Evolutionary conservation across 1,140 invertebrate species (phyloP), one percentile per base, ranked within the genome.

Genomic region (Saccostrea cuccullata): DNA sequence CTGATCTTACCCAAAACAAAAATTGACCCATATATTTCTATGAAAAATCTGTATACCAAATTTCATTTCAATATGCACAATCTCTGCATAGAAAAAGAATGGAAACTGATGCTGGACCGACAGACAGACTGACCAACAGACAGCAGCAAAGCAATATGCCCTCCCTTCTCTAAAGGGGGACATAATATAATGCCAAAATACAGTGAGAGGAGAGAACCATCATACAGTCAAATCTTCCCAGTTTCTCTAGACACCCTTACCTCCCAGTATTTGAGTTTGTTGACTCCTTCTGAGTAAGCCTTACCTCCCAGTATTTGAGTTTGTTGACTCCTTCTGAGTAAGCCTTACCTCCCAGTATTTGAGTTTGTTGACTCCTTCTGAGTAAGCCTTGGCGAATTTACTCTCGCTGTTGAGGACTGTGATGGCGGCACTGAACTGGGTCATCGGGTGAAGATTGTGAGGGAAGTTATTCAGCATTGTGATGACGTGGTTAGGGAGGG

Each of bases 381-480:
- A 96, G 95, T 99, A 99, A 0, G 98, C 98, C 94, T 98, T 97
- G 6, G 97, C 97, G 96, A 99, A 99, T 94, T 98, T 97, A 93
- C 98, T 98, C 95, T 99, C 98, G 92, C 97, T 98, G 95, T 99
- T 99, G 73, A 99, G 96, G 4, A 98, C 97, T 15, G 98, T 98
- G 88, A 99, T 97, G 15, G 98, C 98, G 55, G 98, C 97, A 73
- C 97, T 97, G 93, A 99, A 98, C 95, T 99, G 98, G 15, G 98
- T 97, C 98, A 99, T 99, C 0, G 98, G 98, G 93, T 99, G 98
- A 47, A 99, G 95, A 89, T 97, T 97, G 90, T 97, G 96, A n/a
- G 99, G 99, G 95, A 99, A 98, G 94, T 98, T 98, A 95, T 99
- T 99, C 89, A 99, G 95, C 96, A 99, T 97, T 47, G 97, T 98